Evolutionary conservation across 2,888 invertebrate species (phyloP), one percentile per base, ranked within the genome.

Genomic region (Tenthredo notha): DNA sequence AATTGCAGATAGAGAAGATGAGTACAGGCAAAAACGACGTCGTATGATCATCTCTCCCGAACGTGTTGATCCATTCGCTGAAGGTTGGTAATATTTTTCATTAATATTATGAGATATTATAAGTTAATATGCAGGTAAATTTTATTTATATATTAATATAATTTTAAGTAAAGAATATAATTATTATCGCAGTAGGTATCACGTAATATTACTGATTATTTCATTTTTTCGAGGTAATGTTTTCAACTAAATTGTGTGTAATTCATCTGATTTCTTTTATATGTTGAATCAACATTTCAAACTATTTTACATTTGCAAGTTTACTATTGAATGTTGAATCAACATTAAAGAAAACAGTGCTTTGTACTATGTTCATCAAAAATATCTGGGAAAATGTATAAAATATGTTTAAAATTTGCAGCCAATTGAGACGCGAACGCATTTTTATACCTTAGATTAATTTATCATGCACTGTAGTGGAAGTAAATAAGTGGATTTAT

Each of bases 1-100:
- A 21, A 98, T 99, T 92, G 98, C 98, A 0, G 99, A 99, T 90
- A 96, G 98, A 88, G 99, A 99, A 94, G 98, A 99, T 96, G 99
- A 99, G 92, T 99, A 99, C 92, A 96, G 98, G 85, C 97, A 97
- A 90, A 97, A 97, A 90, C 95, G 98, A 89, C 95, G 98, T 86
- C 95, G 97, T 93, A 97, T 98, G 96, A 97, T 97, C 87, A 98
- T 99, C 91, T 99, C 99, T 5, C 99, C 99, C 0, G 99, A 98
- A 92, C 95, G 99, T 91, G 96, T 97, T 89, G 99, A 99, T 95
- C 98, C 98, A 54, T 99, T 99, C 95, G 98, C 98, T 92, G 98
- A 99, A 95, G 99, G 98, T 98, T 95, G 94, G 96, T 95, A 90
- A 86, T 87, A 85, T 88, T 86, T 89, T 87, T 87, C 74, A 72